Percentiles rank a stretch among this genome's conserved stretches.
These are phyloP conservation scores for Mimachlamys varia DNA, from an alignment of 2,888 invertebrate species.

Conservation along the genomic window DNA sequence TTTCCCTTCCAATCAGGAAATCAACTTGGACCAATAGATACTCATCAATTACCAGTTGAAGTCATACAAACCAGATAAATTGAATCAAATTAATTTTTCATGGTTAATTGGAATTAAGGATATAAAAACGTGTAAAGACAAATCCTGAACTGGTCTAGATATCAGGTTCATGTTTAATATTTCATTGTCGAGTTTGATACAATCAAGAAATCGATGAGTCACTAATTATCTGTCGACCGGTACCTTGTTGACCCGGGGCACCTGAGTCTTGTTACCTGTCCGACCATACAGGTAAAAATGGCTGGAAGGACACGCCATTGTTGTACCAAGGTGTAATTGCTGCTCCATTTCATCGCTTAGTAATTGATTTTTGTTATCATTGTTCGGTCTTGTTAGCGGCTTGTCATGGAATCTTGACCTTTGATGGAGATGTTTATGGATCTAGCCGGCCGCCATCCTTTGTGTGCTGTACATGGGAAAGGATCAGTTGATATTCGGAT, in stretches of 20 bases:
- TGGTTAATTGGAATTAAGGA: background rate
- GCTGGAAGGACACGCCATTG: background rate
- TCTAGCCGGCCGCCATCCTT: background rate
- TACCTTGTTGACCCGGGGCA: background rate
- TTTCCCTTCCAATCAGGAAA: too few relatives aligned
- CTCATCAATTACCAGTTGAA: background rate
- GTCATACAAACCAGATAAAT: background rate
- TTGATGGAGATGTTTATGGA: background rate
- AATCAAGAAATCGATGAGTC: slow-evolving; percentile 25
- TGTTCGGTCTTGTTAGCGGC: slow-evolving; percentile 20
- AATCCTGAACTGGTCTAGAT: background rate
- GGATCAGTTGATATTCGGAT: background rate
- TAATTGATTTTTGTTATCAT: background rate
- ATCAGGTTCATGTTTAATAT: background rate
- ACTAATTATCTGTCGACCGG: background rate
- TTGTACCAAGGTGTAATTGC: background rate
- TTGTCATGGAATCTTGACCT: slow-evolving; percentile 34
- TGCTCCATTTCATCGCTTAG: background rate
- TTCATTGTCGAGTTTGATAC: background rate
- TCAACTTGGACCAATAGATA: too few relatives aligned
- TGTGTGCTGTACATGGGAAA: background rate
- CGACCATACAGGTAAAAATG: slow-evolving; percentile 18
- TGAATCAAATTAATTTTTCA: background rate
- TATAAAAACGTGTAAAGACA: background rate
- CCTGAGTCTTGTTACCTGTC: background rate